These are phyloP conservation scores for Margaritifera margaritifera DNA, from an alignment of 2,888 invertebrate genomes.

Conservation along the genomic window DNA sequence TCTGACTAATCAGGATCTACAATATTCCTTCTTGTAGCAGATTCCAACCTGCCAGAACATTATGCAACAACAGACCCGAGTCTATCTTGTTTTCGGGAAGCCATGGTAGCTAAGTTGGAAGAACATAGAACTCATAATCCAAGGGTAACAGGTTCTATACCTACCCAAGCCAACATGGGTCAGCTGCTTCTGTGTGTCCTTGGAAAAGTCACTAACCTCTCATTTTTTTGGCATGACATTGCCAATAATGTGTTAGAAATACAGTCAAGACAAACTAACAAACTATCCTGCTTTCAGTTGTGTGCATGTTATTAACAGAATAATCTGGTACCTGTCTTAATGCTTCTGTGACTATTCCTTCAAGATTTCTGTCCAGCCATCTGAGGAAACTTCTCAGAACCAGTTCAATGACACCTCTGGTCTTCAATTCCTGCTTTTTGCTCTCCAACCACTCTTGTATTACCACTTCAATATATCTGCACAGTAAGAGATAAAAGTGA, in stretches of 20 bases:
- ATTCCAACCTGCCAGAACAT: too few species aligned
- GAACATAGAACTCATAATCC: too few species aligned
- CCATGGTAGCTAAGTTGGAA: too few species aligned
- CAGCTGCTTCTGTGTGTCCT: too few species aligned
- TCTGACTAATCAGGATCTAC: too few species aligned
- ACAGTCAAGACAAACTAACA: background rate
- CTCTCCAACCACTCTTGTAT: conserved; percentile 55
- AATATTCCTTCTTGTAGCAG: too few species aligned
- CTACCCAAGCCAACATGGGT: too few species aligned
- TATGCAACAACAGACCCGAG: too few species aligned
- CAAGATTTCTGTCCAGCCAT: conserved; percentile 72
- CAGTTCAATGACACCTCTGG: conserved; percentile 57
- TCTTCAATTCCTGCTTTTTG: conserved; percentile 37
- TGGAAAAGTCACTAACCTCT: background rate
- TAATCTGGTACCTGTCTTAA: conserved; percentile 63
- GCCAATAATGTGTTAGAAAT: background rate
- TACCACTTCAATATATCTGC: conserved; percentile 54
- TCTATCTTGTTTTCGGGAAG: too few species aligned
- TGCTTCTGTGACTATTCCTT: conserved; percentile 70
- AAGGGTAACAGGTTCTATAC: too few species aligned
- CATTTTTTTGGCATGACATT: background rate
- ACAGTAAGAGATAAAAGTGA: background rate
- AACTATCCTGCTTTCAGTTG: background rate
- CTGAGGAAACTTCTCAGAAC: conserved; percentile 69
- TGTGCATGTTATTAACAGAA: conserved; percentile 1